Evolutionary conservation across 2,888 invertebrate species (phyloP).

Genomic region (Gasteruption jaculator): DNA sequence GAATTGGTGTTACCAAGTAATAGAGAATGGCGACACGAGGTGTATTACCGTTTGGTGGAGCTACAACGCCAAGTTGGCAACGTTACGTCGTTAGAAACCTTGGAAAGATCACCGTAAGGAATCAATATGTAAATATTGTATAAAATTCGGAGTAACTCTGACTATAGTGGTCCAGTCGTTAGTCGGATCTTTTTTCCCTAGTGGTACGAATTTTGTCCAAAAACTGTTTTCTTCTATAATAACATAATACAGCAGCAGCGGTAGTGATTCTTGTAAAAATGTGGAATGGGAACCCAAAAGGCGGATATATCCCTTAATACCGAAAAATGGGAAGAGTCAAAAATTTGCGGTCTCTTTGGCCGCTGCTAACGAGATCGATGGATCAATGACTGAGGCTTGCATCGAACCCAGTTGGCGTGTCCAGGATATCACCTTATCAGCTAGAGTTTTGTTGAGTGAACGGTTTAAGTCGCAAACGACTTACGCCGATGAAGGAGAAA

Average conservation of each 20-base stretch:
- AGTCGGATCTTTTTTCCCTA: too few species aligned
- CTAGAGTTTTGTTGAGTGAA: constrained; percentile 30
- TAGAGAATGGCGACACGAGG: constrained; percentile 63
- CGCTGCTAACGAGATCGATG: constrained; percentile 21
- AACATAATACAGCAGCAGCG: too few species aligned
- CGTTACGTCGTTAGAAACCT: constrained; percentile 3
- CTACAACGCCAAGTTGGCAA: constrained; percentile 58
- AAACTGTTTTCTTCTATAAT: too few species aligned
- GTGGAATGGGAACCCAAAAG: constrained; percentile 35
- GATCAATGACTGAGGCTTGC: constrained; percentile 38
- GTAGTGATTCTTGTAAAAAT: too few species aligned
- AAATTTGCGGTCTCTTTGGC: constrained; percentile 22
- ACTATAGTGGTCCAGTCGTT: not conserved
- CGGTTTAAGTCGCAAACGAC: constrained; percentile 12
- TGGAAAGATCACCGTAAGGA: constrained; percentile 3
- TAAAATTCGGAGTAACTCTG: constrained; percentile 1
- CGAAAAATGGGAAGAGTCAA: constrained; percentile 18
- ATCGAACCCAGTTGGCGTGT: constrained; percentile 39
- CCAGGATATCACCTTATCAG: constrained; percentile 40
- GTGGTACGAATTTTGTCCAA: too few species aligned
- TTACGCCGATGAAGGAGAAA: constrained; percentile 63
- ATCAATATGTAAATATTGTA: not conserved
- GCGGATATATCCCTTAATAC: constrained; percentile 22
- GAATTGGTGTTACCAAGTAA: constrained; percentile 66
- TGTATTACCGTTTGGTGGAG: constrained; percentile 66